phyloP scores from a whole-genome alignment of 64 coral and sea anemone species.

The Pocillopora damicornis region DNA sequence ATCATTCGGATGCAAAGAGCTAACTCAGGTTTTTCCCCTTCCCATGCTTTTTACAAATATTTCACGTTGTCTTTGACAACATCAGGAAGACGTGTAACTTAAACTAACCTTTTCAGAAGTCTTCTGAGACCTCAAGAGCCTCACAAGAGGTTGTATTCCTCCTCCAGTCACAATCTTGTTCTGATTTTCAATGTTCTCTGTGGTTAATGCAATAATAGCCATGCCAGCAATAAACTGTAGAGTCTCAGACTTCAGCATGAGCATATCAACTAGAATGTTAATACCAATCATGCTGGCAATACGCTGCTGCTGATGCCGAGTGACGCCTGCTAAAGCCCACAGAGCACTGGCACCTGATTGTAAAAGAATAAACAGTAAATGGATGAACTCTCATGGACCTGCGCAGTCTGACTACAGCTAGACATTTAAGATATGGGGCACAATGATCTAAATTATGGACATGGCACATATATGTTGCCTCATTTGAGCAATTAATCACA shows the following conservation, averaged over 20 bases:
- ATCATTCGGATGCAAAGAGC: no score
- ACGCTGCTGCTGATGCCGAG: conserved; percentile 74
- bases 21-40: no score
- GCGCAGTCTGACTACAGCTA: background rate
- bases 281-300: conserved; percentile 92
- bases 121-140: conserved; percentile 71
- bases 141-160: conserved; percentile 83
- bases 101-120: conserved; percentile 81
- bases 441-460: background rate
- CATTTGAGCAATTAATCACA: background rate
- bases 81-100: no score
- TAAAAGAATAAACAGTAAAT: background rate
- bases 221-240: conserved; percentile 85
- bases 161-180: conserved; percentile 84
- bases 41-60: no score
- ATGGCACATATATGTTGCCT: background rate
- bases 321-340: conserved; percentile 84
- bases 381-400: background rate
- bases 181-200: conserved; percentile 91
- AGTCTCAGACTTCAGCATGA: conserved; percentile 85
- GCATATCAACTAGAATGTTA: conserved; percentile 84
- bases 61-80: no score
- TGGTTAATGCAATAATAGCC: conserved; percentile 83
- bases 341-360: conserved; percentile 78
- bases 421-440: background rate